phyloP scores from a whole-genome alignment of 1,140 invertebrate genomes.

The Cotesia vestalis region DNA sequence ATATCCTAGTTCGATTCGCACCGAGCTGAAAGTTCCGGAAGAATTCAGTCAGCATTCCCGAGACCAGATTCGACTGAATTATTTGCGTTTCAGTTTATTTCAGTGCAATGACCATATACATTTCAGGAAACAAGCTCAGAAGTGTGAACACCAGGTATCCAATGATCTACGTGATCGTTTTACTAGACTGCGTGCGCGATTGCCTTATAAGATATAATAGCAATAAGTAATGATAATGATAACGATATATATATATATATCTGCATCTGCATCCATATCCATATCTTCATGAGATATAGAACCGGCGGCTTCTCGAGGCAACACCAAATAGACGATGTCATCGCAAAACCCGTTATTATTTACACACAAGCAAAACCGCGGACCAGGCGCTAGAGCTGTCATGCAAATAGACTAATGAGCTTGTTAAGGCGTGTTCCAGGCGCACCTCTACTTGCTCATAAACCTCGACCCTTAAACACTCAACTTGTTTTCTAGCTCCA shows the following conservation, averaged over 20 bases:
- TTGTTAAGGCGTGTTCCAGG: constrained; percentile 55
- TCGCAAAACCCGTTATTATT: constrained; percentile 47
- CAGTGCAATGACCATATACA: neutral
- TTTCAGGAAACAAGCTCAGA: constrained; percentile 18
- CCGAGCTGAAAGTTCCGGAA: too few relatives aligned
- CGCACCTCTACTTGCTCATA: constrained; percentile 28
- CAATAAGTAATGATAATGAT: constrained; percentile 15
- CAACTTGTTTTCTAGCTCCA: too few relatives aligned
- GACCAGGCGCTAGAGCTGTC: constrained; percentile 42
- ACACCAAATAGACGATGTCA: constrained; percentile 37
- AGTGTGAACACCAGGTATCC: neutral
- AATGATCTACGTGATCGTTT: constrained; percentile 26
- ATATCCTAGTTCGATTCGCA: too few relatives aligned
- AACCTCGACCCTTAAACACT: constrained; percentile 21
- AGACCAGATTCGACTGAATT: neutral
- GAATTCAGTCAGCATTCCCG: too few relatives aligned
- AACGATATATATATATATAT: neutral
- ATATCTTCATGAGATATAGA: neutral
- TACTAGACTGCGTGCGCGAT: constrained; percentile 42
- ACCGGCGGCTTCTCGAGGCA: constrained; percentile 24
- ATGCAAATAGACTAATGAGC: constrained; percentile 58
- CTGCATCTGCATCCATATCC: neutral
- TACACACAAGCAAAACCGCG: constrained; percentile 38
- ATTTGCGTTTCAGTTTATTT: too few relatives aligned
- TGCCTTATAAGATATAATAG: constrained; percentile 43